A percentile compares a stretch with the other conserved stretches of the same genome.
Conservation (phyloP, 2,797 vertebrate species). For the Notoglanidium macrostoma region DNA sequence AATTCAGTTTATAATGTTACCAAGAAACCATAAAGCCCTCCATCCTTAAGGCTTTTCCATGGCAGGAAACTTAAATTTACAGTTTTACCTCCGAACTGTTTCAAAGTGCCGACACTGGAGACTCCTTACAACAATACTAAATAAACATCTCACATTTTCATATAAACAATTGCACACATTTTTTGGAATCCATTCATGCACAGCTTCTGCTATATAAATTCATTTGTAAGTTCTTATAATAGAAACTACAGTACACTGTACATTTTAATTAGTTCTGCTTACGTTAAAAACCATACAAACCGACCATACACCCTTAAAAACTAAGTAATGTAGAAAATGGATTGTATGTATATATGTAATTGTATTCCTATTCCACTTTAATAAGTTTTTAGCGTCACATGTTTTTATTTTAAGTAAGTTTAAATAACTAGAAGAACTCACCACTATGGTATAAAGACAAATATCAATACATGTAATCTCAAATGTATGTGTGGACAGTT, state of each 20-base stretch:
- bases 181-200: neutral
- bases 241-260: neutral
- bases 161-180: neutral
- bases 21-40: neutral
- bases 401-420: too few relatives aligned
- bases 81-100: too few relatives aligned
- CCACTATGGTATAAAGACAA: neutral
- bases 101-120: neutral
- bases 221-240: neutral
- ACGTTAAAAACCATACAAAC: too few relatives aligned
- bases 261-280: too few relatives aligned
- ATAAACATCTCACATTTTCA: neutral
- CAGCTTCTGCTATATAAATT: neutral
- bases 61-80: neutral
- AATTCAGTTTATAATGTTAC: neutral
- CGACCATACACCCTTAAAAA: too few relatives aligned
- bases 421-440: neutral
- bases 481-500: neutral
- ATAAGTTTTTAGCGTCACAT: too few relatives aligned
- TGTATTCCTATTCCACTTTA: too few relatives aligned
- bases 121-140: neutral
- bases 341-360: too few relatives aligned
- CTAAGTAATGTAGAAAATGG: too few relatives aligned
- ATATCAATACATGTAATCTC: neutral
- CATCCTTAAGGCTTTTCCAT: neutral